A percentile compares a stretch with the other conserved stretches of the same genome.
phyloP scores from a whole-genome alignment of 2,888 invertebrate species.

The Leucoma salicis region DNA sequence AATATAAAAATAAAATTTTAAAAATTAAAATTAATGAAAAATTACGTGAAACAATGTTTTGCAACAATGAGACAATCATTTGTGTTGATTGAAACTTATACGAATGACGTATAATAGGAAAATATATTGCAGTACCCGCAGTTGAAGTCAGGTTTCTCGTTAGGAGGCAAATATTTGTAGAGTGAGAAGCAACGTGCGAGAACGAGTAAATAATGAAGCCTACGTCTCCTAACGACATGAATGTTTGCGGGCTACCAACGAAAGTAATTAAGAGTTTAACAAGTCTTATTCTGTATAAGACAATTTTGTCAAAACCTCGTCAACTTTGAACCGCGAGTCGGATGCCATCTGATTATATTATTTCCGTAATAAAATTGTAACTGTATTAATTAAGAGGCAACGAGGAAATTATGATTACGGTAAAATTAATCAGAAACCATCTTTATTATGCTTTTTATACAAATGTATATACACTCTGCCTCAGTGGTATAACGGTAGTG shows the following conservation, averaged over 20 bases:
- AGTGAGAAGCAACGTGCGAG: slow-evolving; percentile 64
- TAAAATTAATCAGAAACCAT: slow-evolving; percentile 1
- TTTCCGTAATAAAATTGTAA: slow-evolving; percentile 8
- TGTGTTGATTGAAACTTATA: no score
- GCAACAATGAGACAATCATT: no score
- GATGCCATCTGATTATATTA: slow-evolving; percentile 25
- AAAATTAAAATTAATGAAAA: no score
- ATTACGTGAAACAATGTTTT: no score
- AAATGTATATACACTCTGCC: no score
- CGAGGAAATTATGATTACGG: background rate
- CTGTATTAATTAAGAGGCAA: slow-evolving; percentile 1
- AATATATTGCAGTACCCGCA: slow-evolving; percentile 68
- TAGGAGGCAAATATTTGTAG: slow-evolving; percentile 73
- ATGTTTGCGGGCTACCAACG: slow-evolving; percentile 74
- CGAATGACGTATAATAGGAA: slow-evolving; percentile 70
- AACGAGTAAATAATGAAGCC: slow-evolving; percentile 74
- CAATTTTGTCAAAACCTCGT: slow-evolving; percentile 55
- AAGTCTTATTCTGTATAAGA: slow-evolving; percentile 61
- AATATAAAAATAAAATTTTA: no score
- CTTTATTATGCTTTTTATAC: no score
- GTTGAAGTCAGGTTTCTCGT: slow-evolving; percentile 74
- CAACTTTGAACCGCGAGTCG: slow-evolving; percentile 26
- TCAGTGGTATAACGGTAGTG: no score
- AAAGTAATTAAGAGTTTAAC: slow-evolving; percentile 78
- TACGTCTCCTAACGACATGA: slow-evolving; percentile 68